Percentiles rank a stretch among this genome's conserved stretches.
Conservation (phyloP, 1,140 invertebrate genomes). For the Neodiprion virginianus region DNA sequence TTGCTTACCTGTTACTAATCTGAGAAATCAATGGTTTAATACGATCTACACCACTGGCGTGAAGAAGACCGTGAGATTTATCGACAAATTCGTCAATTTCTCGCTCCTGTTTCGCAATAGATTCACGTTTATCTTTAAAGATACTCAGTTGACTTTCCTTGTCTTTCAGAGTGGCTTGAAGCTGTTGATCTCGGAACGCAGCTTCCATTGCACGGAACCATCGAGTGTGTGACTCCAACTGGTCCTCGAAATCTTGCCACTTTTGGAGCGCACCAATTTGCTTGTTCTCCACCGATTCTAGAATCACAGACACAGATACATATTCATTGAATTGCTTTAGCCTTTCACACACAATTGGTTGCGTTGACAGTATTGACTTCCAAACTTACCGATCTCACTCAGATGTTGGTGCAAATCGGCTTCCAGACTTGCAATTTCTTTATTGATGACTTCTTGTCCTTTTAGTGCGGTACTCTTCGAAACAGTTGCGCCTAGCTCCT, state of each 20-base stretch:
- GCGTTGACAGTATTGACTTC: background rate
- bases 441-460: constrained; percentile 75
- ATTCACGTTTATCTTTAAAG: constrained; percentile 77
- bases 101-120: constrained; percentile 77
- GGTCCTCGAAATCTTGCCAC: constrained; percentile 88
- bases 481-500: constrained; percentile 72
- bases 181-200: constrained; percentile 82
- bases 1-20: constrained; percentile 75
- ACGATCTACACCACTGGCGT: constrained; percentile 83
- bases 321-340: constrained; percentile 13
- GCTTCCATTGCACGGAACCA: constrained; percentile 88
- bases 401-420: constrained; percentile 70
- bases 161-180: constrained; percentile 81
- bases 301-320: constrained; percentile 28
- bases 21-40: constrained; percentile 89
- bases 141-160: constrained; percentile 79
- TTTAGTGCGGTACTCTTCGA: constrained; percentile 83
- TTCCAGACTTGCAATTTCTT: constrained; percentile 77
- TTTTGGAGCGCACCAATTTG: constrained; percentile 77
- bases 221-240: constrained; percentile 78
- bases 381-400: constrained; percentile 65
- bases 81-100: constrained; percentile 90
- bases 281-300: constrained; percentile 69
- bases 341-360: background rate
- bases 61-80: constrained; percentile 84